Base-by-base conservation (phyloP, 2,113 vertebrate species). In the Bubo blakistoni region DNA sequence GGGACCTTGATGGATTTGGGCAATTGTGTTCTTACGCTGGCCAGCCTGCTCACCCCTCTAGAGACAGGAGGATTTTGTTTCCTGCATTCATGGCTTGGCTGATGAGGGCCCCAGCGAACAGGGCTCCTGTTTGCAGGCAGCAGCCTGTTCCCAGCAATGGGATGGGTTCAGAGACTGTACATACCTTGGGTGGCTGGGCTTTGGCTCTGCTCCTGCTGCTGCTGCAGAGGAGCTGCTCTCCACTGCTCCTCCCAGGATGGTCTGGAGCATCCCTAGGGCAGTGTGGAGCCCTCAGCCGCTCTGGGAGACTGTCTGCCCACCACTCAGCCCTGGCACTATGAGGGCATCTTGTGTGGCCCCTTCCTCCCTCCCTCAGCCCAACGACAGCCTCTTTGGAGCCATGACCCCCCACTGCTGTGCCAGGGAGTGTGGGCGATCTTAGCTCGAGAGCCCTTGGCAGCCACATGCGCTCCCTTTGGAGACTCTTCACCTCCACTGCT, bases 161-260 rank as follows among this genome's bases (percentile, higher is more conserved):
- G 16, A 30, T 11, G 34, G 25, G 27, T 38, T 81, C 54, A 49
- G 25, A 1, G 0, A 20, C n/a, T 1, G 0, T 34, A 21, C 4
- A 5, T 72, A 16, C 29, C 5, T 7, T 70, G 29, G 1, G 2
- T 65, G 32, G 25, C 22, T 1, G 2, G 46, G 42, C 42, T 78
- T 84, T 52, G 61, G 27, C 52, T 54, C 69, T 77, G 42, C 10
- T 59, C 4, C 70, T 1, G 2, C 34, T 69, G 49, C 34, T 81
- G 51, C 66, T 86, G 62, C 74, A 72, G 71, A 70, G 16, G 55
- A 61, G 44, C 59, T 77, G 25, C 27, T 52, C 63, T 83, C 51
- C 1, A 3, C 44, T 9, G 2, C 54, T 72, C 17, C n/a, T 80
- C 16, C 44, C 59, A 1, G 2, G 65, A 9, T 7, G 2, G 8